Conservation (phyloP, 2,888 invertebrate genomes). For the Beris chalybata region DNA sequence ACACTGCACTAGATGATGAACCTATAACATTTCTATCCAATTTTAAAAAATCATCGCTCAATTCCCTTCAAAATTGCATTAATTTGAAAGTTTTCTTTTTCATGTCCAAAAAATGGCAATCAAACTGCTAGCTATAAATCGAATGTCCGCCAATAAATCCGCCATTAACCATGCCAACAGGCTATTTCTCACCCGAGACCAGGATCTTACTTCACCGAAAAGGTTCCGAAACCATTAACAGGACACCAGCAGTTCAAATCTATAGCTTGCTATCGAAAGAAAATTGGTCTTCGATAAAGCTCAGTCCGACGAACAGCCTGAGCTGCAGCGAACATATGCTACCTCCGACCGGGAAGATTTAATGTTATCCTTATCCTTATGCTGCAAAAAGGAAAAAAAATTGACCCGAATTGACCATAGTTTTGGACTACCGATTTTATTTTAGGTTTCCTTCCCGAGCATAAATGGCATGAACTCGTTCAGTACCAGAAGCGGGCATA, state of each 20-base stretch:
- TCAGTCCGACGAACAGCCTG: background rate
- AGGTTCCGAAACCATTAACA: conserved; percentile 26
- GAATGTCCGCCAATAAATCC: conserved; percentile 19
- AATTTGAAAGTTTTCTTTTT: no score
- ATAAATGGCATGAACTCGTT: no score
- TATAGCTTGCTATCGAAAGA: conserved; percentile 14
- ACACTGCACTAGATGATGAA: no score
- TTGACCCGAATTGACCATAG: no score
- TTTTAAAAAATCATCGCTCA: no score
- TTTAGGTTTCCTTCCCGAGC: no score
- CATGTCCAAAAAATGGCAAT: no score
- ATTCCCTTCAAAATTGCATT: no score
- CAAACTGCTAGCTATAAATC: background rate
- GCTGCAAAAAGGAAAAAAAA: conserved; percentile 5
- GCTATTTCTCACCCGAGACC: conserved; percentile 22
- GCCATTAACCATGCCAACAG: conserved; percentile 25
- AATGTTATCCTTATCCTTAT: conserved; percentile 25
- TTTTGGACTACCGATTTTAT: no score
- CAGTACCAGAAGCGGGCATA: no score
- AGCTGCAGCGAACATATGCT: conserved; percentile 11
- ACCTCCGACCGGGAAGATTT: conserved; percentile 15
- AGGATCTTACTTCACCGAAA: conserved; percentile 16
- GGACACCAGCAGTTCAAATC: background rate
- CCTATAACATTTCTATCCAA: no score
- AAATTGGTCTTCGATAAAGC: conserved; percentile 22